Evolutionary conservation across 2,113 vertebrate species (phyloP).

Genomic region (Centropristis striata): DNA sequence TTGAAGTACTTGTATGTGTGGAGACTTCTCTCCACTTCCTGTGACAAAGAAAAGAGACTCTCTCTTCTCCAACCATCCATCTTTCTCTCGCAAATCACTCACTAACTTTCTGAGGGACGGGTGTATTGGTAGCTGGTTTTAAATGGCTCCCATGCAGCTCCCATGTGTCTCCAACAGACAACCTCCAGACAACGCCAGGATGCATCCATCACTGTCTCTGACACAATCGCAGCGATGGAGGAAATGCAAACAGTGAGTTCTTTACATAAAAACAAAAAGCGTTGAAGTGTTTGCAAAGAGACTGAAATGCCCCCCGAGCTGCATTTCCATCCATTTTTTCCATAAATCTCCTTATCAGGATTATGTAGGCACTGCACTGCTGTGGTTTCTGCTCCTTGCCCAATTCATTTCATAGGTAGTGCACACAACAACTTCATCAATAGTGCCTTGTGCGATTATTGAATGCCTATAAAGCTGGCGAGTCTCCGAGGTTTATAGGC

Average conservation of each 20-base stretch:
- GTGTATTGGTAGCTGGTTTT: slow-evolving; percentile 19
- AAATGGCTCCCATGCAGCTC: slow-evolving; percentile 30
- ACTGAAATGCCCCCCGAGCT: slow-evolving; percentile 4
- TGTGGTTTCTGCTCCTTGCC: slow-evolving; percentile 49
- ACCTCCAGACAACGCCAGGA: slow-evolving; percentile 44
- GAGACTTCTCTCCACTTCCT: neutral
- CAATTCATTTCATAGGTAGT: slow-evolving; percentile 68
- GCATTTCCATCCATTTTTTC: slow-evolving; percentile 58
- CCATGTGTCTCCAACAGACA: slow-evolving; percentile 45
- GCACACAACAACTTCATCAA: slow-evolving; percentile 79
- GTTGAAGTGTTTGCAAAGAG: slow-evolving; percentile 35
- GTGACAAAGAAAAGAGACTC: neutral
- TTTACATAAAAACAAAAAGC: slow-evolving; percentile 26
- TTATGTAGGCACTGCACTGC: slow-evolving; percentile 28
- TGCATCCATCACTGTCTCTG: slow-evolving; percentile 51
- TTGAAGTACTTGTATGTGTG: neutral
- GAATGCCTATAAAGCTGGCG: slow-evolving; percentile 74
- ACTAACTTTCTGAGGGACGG: slow-evolving; percentile 26
- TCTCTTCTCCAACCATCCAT: slow-evolving; percentile 13
- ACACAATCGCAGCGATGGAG: slow-evolving; percentile 16
- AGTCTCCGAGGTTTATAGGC: slow-evolving; percentile 71
- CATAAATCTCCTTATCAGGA: slow-evolving; percentile 58
- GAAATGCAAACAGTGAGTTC: slow-evolving; percentile 27
- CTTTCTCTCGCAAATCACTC: slow-evolving; percentile 27
- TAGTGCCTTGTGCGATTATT: slow-evolving; percentile 77